phyloP scores from a whole-genome alignment of 2,888 invertebrate species.

The Prosapia bicincta region DNA sequence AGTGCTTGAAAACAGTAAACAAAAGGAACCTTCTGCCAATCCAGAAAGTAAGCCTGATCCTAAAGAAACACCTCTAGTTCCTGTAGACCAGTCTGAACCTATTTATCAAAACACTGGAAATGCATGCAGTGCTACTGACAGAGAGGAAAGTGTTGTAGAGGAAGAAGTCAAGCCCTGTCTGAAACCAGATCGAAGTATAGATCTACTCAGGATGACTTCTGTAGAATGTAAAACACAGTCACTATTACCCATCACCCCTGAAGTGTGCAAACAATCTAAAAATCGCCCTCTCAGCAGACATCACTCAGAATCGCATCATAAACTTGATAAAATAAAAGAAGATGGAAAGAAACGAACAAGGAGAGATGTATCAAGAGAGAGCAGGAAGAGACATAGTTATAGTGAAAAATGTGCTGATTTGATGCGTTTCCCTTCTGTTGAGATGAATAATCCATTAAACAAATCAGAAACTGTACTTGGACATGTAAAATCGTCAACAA shows the following conservation, averaged over 20 bases:
- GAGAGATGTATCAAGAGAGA: constrained; percentile 10
- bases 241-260: constrained; percentile 37
- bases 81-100: constrained; percentile 27
- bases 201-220: constrained; percentile 39
- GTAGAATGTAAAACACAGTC: constrained; percentile 37
- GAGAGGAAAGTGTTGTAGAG: constrained; percentile 6
- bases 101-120: constrained; percentile 31
- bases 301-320: constrained; percentile 18
- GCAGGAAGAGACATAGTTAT: constrained; percentile 11
- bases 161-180: background rate
- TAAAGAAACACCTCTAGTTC: background rate
- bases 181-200: constrained; percentile 25
- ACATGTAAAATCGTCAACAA: background rate
- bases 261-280: constrained; percentile 32
- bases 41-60: background rate
- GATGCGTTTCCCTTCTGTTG: constrained; percentile 36
- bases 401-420: constrained; percentile 28
- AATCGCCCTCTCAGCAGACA: constrained; percentile 17
- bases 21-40: constrained; percentile 9
- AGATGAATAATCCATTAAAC: constrained; percentile 18
- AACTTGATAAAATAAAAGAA: background rate
- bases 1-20: constrained; percentile 11
- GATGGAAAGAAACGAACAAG: constrained; percentile 11
- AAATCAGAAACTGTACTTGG: constrained; percentile 8
- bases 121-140: background rate